Base-by-base conservation (phyloP, 1,140 invertebrate species). In the Pachyrhynchus sulphureomaculatus region DNA sequence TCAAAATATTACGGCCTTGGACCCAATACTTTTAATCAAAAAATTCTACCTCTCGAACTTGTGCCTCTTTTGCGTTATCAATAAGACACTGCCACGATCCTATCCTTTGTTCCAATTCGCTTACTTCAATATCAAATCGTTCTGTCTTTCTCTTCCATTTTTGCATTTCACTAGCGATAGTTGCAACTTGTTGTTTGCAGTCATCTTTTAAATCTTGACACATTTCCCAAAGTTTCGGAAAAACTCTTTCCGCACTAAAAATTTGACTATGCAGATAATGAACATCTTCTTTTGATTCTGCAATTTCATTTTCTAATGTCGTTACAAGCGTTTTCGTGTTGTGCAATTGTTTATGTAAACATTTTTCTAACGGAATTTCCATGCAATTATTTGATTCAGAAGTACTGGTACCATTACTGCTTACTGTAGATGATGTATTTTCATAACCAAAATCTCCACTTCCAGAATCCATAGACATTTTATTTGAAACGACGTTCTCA, bases 61-160 rank as follows among this genome's bases (percentile, higher is more conserved):
- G 56, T 12, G 51, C 24, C 15, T 59, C 45, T 26, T 51, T 59
- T 6, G 56, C 56, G 18, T 24, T 49, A 6, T 51, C 47, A 15
- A 59, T 59, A 29, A 59, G 21, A 37, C 56, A 59, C 42, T 59
- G 56, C 56, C 56, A 59, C n/a, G 45, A 59, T 4, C 32, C 37
- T n/a, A 59, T 51, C 20, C 36, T 33, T 51, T 51, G 56, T 49
- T 51, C 45, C 17, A 59, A 33, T 32, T 59, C 56, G 20, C 33
- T 49, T 36, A 59, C 45, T 33, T 49, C 33, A n/a, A 17, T 49
- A 32, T 59, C 56, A 42, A 41, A 51, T 32, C 56, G n/a, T 4
- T 59, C 56, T 17, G 33, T 59, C 42, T 42, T 51, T 13, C 45
- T 13, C 23, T 59, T 59, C 47, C 33, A 59, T 51, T 51, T 59